Evolutionary conservation across 2,888 invertebrate genomes (phyloP).

Genomic region (Parnassius apollo): DNA sequence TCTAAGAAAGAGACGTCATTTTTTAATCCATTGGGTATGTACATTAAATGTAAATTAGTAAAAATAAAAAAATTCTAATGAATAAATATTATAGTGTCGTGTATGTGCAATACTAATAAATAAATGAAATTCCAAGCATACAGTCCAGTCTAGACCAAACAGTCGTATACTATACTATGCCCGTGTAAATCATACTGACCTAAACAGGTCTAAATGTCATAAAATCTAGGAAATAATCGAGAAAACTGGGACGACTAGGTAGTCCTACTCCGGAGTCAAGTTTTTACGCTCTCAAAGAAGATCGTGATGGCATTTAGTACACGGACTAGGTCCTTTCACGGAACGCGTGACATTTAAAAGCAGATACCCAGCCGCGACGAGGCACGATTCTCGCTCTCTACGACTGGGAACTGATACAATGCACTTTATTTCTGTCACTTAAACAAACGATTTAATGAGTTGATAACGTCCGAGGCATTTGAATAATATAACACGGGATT

Average conservation of each 20-base stretch:
- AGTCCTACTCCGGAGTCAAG: constrained; percentile 25
- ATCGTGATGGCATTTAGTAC: constrained; percentile 67
- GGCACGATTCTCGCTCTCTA: constrained; percentile 30
- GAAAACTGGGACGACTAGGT: constrained; percentile 17
- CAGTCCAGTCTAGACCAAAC: too few relatives aligned
- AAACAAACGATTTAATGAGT: constrained; percentile 9
- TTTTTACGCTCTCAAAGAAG: constrained; percentile 55
- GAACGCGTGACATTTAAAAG: constrained; percentile 63
- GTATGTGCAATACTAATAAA: too few relatives aligned
- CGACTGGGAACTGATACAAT: constrained; percentile 27
- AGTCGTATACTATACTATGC: too few relatives aligned
- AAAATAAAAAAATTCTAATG: too few relatives aligned
- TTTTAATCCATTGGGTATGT: too few relatives aligned
- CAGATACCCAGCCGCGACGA: constrained; percentile 41
- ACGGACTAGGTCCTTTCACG: constrained; percentile 59
- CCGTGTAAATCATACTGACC: too few relatives aligned
- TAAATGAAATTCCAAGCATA: too few relatives aligned
- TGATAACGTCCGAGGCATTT: constrained; percentile 10
- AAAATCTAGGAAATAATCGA: constrained; percentile 9
- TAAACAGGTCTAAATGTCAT: too few relatives aligned
- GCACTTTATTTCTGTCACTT: constrained; percentile 20
- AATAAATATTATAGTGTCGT: too few relatives aligned
- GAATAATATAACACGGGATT: constrained; percentile 2
- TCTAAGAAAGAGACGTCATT: too few relatives aligned
- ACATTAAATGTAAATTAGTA: too few relatives aligned